phyloP scores from a whole-genome alignment of 2,797 vertebrate genomes.

The Gorsachius magnificus region DNA sequence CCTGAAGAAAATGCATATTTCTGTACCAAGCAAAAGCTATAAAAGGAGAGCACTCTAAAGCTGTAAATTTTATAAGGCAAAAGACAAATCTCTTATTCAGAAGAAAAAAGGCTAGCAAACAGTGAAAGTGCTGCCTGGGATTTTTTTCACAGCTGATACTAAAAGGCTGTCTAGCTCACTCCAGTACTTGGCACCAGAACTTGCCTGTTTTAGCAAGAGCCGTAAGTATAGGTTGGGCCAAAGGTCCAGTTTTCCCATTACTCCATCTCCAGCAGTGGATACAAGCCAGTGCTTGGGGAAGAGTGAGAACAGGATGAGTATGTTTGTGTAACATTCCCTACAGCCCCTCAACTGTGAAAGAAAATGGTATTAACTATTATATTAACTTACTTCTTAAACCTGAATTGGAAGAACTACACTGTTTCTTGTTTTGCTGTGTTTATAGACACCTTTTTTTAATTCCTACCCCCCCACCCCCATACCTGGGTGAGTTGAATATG shows the following conservation, averaged over 20 bases:
- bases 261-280: not conserved
- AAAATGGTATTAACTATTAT: not conserved
- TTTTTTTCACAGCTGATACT: not conserved
- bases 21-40: not conserved
- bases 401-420: not conserved
- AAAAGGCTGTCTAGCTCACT: not conserved
- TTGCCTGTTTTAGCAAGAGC: not conserved
- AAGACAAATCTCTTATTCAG: not conserved
- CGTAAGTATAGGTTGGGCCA: not conserved
- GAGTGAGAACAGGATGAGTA: not conserved
- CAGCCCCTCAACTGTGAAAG: not conserved
- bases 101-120: not conserved
- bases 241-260: not conserved
- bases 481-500: fast-evolving
- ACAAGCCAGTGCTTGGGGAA: not conserved
- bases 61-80: not conserved
- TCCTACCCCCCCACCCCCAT: fast-evolving
- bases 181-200: not conserved
- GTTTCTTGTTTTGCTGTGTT: not conserved
- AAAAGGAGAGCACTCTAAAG: not conserved
- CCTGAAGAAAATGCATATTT: not conserved
- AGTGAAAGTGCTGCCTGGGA: not conserved
- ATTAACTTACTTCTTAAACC: not conserved
- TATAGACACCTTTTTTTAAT: not conserved
- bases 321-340: fast-evolving